These are phyloP conservation scores for Silurus asotus DNA, from an alignment of 2,113 vertebrate species.

Conservation along the genomic window DNA sequence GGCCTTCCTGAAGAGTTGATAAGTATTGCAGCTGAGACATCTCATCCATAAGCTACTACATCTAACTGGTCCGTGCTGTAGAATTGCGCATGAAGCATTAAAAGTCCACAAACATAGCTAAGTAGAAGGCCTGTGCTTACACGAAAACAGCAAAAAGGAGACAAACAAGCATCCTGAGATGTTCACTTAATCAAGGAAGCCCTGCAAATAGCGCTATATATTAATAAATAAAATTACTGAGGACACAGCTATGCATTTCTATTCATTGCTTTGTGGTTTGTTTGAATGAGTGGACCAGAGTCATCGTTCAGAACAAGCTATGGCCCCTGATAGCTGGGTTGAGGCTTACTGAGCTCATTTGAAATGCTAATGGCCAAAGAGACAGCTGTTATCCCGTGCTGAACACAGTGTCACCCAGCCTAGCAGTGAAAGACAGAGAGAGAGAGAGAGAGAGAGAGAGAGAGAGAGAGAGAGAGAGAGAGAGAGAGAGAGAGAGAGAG, in stretches of 20 bases:
- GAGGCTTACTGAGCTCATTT: slow-evolving; percentile 64
- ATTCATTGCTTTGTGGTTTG: slow-evolving; percentile 30
- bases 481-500: slow-evolving; percentile 24
- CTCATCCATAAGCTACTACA: slow-evolving; percentile 14
- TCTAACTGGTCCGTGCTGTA: slow-evolving; percentile 19
- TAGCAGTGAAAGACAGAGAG: slow-evolving; percentile 21
- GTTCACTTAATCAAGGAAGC: neutral
- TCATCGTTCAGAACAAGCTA: slow-evolving; percentile 36
- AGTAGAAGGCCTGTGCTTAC: neutral
- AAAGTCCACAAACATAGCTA: neutral
- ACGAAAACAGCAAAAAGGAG: neutral
- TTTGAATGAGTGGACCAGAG: slow-evolving; percentile 30
- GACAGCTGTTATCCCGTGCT: slow-evolving; percentile 71
- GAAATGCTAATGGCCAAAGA: slow-evolving; percentile 72
- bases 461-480: slow-evolving; percentile 48
- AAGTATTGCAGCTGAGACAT: slow-evolving; percentile 23
- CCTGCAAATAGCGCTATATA: neutral
- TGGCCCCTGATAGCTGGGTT: slow-evolving; percentile 47
- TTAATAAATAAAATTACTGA: neutral
- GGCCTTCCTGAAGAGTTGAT: slow-evolving; percentile 34
- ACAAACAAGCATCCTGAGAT: neutral
- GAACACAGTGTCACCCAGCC: slow-evolving; percentile 62
- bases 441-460: slow-evolving; percentile 57
- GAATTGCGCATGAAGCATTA: slow-evolving; percentile 7
- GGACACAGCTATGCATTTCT: neutral